Base-by-base conservation (phyloP, 2,113 vertebrate species). In the Donacobius atricapilla region DNA sequence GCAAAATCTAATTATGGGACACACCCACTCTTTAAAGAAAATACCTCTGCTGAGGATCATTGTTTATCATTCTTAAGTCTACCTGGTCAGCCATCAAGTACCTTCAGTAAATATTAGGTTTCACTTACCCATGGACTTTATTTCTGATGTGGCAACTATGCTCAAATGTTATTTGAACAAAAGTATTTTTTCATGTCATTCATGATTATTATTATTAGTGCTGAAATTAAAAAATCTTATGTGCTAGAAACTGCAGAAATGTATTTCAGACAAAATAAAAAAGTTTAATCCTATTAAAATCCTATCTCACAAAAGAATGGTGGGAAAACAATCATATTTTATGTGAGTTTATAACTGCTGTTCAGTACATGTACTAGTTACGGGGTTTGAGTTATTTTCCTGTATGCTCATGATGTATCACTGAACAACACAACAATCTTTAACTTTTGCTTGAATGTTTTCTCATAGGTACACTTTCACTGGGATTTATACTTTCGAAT, bases 401-500 rank as follows among this genome's bases (percentile, higher is more conserved):
- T 40, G n/a, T 70, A 21, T 54, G 15, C 9, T 40, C 7, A 11
- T 83, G 56, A 11, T 45, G 28, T 44, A n/a, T 84, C 53, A 84
- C 10, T 68, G 35, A 86, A 83, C 1, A 11, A 19, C 11, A 61
- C 0, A 2, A n/a, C 5, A 57, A 0, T 72, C 28, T 80, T 61
- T 42, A 93, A 92, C 48, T 81, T 72, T 21, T 31, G 30, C 70
- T 53, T 95, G 77, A 11, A 68, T 94, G 33, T 71, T 88, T 95
- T 87, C 93, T 90, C n/a, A 82, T 90, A 99, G 99, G 98, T 98
- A 99, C 87, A 98, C 98, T 65, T 99, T 99, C 93, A 99, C 99
- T 94, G 99, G 98, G 79, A 99, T 99, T 97, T 99, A 99, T 96
- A 99, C 99, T 42, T 99, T 99, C 97, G 99, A 99, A 97, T 99